Percentiles rank a stretch among this genome's conserved stretches.
phyloP scores from a whole-genome alignment of 2,113 vertebrate genomes.

The Rhinogobius similis region DNA sequence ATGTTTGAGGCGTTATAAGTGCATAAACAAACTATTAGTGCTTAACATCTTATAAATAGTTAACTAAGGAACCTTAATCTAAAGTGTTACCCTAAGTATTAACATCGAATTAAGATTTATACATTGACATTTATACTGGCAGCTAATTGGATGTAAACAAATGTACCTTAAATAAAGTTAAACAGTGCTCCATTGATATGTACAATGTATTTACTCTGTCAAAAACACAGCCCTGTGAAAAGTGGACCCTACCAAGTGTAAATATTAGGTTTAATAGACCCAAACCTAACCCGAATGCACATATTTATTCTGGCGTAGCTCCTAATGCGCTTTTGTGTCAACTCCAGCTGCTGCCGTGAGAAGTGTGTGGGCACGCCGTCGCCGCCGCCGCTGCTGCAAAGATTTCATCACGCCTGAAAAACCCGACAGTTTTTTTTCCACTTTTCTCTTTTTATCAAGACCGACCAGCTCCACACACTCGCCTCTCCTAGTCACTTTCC shows the following conservation, averaged over 20 bases:
- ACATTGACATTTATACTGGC: too few relatives aligned
- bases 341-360: slow-evolving; percentile 19
- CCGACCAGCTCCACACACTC: slow-evolving; percentile 6
- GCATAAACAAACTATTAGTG: too few relatives aligned
- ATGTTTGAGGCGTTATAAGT: too few relatives aligned
- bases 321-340: slow-evolving; percentile 48
- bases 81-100: too few relatives aligned
- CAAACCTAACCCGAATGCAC: not conserved
- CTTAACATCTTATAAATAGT: too few relatives aligned
- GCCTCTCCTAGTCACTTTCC: slow-evolving; percentile 8
- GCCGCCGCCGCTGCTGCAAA: slow-evolving; percentile 42
- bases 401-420: slow-evolving; percentile 67
- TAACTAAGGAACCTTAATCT: too few relatives aligned
- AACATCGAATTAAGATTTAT: too few relatives aligned
- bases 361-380: slow-evolving; percentile 22
- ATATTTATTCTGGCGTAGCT: slow-evolving; percentile 1
- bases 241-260: not conserved
- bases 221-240: not conserved
- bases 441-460: not conserved
- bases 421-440: not conserved
- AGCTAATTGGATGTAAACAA: too few relatives aligned
- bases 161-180: too few relatives aligned
- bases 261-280: not conserved
- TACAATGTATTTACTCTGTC: too few relatives aligned
- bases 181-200: too few relatives aligned